Conservation (phyloP, 2,797 vertebrate genomes). For the Chlorospingus flavigularis region DNA sequence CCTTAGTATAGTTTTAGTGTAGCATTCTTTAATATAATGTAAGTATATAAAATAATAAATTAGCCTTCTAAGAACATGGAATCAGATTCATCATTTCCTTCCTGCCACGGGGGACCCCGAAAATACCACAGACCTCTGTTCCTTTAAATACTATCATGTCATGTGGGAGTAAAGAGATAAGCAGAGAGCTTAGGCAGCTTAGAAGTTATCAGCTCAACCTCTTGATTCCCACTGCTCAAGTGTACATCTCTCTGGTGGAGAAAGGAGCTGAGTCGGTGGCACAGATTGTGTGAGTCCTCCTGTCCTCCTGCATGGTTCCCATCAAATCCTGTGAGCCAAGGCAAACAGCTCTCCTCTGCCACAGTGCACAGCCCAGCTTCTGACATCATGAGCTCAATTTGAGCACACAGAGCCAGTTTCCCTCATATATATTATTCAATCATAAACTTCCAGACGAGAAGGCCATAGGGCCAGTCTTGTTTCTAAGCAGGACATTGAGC, state of each 20-base stretch:
- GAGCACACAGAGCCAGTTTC: not conserved
- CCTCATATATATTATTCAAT: not conserved
- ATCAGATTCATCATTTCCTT: too few species aligned
- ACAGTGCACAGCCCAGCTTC: rapidly evolving
- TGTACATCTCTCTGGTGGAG: not conserved
- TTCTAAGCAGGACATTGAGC: not conserved
- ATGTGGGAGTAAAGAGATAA: not conserved
- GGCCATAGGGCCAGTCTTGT: not conserved
- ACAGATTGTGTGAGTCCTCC: not conserved
- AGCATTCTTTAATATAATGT: too few species aligned
- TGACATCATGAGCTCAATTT: rapidly evolving
- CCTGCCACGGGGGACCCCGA: too few species aligned
- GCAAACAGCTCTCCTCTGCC: not conserved
- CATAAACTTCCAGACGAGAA: not conserved
- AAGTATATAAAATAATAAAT: too few species aligned
- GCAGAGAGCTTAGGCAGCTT: not conserved
- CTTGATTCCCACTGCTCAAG: not conserved
- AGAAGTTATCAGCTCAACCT: not conserved
- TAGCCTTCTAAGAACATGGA: too few species aligned
- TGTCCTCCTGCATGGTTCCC: not conserved
- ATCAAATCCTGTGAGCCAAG: not conserved
- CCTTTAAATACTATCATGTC: not conserved
- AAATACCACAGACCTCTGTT: not conserved
- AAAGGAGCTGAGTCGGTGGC: not conserved
- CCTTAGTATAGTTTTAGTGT: too few species aligned